These are phyloP conservation scores for Pogonomyrmex californicus DNA, from an alignment of 1,140 invertebrate genomes.

Conservation along the genomic window DNA sequence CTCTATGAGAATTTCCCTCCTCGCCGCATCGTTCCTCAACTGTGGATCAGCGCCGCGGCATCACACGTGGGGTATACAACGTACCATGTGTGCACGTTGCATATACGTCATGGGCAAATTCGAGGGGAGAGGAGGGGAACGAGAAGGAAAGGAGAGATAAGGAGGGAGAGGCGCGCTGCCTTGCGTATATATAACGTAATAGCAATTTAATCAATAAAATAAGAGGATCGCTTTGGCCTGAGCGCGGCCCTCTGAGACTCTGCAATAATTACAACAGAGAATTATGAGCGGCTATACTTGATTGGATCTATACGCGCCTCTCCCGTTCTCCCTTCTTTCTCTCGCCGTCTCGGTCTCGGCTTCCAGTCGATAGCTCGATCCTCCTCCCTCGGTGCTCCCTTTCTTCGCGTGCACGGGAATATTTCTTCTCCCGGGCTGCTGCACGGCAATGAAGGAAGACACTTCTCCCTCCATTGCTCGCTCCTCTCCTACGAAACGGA, in stretches of 20 bases:
- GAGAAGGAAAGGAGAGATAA: constrained; percentile 14
- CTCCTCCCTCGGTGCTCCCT: constrained; percentile 39
- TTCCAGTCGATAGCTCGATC: constrained; percentile 41
- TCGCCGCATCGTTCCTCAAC: constrained; percentile 55
- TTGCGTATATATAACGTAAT: constrained; percentile 81
- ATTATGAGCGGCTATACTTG: constrained; percentile 83
- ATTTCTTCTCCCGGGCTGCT: constrained; percentile 24
- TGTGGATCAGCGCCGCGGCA: constrained; percentile 63
- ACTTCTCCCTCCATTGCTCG: constrained; percentile 21
- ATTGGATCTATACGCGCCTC: constrained; percentile 84
- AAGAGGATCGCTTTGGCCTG: constrained; percentile 79
- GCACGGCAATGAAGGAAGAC: constrained; percentile 40
- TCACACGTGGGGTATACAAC: constrained; percentile 59
- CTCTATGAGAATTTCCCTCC: constrained; percentile 75
- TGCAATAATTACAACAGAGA: constrained; percentile 84
- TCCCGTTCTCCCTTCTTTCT: constrained; percentile 46
- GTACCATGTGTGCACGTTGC: constrained; percentile 1
- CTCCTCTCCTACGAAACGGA: constrained; percentile 12
- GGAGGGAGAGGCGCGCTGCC: constrained; percentile 48
- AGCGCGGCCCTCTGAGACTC: constrained; percentile 77
- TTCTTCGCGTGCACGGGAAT: constrained; percentile 51
- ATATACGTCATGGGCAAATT: constrained; percentile 32
- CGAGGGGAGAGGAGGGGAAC: too few relatives aligned
- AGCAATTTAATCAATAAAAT: constrained; percentile 85
- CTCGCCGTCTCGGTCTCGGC: constrained; percentile 14